These are phyloP conservation scores for Tetragonula clypearis DNA, from an alignment of 1,140 invertebrate genomes.

Conservation along the genomic window DNA sequence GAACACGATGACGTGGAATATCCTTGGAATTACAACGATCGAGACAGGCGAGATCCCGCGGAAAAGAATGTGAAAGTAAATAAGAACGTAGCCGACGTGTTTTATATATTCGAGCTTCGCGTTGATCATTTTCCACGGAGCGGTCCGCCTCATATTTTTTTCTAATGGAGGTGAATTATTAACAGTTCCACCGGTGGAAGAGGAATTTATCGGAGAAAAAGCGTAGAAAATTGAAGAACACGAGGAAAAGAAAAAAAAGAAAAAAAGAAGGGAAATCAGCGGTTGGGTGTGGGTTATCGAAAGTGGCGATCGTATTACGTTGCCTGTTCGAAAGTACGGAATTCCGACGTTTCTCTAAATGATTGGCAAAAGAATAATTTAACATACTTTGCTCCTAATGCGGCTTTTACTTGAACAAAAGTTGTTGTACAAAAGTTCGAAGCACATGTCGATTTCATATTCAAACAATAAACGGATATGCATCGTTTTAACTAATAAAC, in stretches of 20 bases:
- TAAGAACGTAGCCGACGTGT: not conserved
- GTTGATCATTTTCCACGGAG: not conserved
- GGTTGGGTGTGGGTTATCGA: not conserved
- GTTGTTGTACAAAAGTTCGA: too few species aligned
- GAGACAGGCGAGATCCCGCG: not conserved
- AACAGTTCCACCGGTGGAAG: not conserved
- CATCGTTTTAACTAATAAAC: too few species aligned
- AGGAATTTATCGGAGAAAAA: not conserved
- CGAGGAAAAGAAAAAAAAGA: not conserved
- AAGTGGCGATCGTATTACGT: not conserved
- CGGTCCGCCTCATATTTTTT: not conserved
- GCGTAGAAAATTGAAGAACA: not conserved
- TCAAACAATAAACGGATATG: too few species aligned
- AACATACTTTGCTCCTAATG: not conserved
- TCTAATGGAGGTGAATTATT: constrained; percentile 2
- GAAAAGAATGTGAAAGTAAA: constrained; percentile 48
- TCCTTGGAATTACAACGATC: not conserved
- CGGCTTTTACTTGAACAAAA: too few species aligned
- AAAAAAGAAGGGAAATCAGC: not conserved
- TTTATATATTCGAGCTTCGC: constrained; percentile 5
- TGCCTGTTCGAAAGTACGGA: not conserved
- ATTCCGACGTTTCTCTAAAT: not conserved
- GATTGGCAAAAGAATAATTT: not conserved
- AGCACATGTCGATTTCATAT: too few species aligned
- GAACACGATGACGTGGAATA: not conserved